These are phyloP conservation scores for Bovichtus variegatus DNA, from an alignment of 2,797 vertebrate genomes.

Conservation along the genomic window DNA sequence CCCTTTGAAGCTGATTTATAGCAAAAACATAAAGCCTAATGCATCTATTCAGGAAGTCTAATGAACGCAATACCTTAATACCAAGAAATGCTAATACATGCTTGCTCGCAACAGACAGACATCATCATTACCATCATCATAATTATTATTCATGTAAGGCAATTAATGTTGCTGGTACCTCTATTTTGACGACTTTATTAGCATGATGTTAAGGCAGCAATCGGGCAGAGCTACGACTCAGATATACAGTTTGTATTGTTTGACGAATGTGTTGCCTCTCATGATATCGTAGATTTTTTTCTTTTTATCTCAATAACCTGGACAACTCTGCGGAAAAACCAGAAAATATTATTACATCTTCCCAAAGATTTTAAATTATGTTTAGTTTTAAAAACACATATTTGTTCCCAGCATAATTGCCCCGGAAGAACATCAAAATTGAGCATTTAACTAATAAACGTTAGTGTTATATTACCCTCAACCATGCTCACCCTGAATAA, in stretches of 20 bases:
- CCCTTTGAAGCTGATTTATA: constrained; percentile 81
- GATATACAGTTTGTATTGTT: constrained; percentile 43
- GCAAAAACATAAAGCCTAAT: constrained; percentile 75
- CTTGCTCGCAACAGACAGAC: constrained; percentile 76
- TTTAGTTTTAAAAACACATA: not conserved
- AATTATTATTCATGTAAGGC: constrained; percentile 84
- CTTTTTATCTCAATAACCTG: constrained; percentile 17
- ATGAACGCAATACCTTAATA: constrained; percentile 80
- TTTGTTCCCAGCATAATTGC: constrained; percentile 48
- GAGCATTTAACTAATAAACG: constrained; percentile 47
- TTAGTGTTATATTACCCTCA: constrained; percentile 17
- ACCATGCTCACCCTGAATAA: constrained; percentile 27
- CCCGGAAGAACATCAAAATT: constrained; percentile 41
- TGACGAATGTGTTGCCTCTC: constrained; percentile 43
- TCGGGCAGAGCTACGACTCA: constrained; percentile 35
- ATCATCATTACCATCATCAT: constrained; percentile 74
- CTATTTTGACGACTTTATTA: constrained; percentile 78
- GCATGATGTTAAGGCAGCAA: constrained; percentile 58
- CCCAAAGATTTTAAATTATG: constrained; percentile 14
- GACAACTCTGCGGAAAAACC: not conserved
- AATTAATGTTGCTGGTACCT: constrained; percentile 76
- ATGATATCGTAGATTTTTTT: constrained; percentile 1
- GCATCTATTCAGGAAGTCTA: constrained; percentile 75
- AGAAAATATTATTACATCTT: not conserved
- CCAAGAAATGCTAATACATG: constrained; percentile 73